phyloP scores from a whole-genome alignment of 2,113 vertebrate genomes.

The Xiphophorus maculatus region DNA sequence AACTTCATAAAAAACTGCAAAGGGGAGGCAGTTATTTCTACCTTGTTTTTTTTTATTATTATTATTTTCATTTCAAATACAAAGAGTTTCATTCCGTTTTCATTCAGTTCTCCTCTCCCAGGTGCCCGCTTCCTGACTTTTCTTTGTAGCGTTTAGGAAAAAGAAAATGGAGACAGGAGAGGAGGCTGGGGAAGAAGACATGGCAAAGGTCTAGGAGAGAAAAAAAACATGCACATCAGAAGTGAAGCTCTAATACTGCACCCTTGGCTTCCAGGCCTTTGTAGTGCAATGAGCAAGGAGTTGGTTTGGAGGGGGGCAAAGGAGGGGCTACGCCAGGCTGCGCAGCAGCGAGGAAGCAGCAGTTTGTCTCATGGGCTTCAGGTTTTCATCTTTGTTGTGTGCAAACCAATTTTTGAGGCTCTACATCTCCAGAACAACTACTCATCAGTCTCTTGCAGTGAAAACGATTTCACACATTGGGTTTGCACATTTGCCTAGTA shows the following conservation, averaged over 20 bases:
- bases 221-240: slow-evolving; percentile 62
- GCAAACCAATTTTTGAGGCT: slow-evolving; percentile 53
- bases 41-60: not conserved
- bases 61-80: slow-evolving; percentile 26
- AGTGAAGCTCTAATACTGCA: slow-evolving; percentile 57
- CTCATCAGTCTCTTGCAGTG: slow-evolving; percentile 3
- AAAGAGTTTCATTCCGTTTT: slow-evolving; percentile 4
- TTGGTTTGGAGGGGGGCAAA: slow-evolving; percentile 25
- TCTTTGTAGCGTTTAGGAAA: slow-evolving; percentile 50
- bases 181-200: slow-evolving; percentile 34
- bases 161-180: slow-evolving; percentile 36
- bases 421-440: slow-evolving; percentile 31
- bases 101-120: slow-evolving; percentile 22
- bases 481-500: not conserved
- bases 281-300: slow-evolving; percentile 77
- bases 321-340: slow-evolving; percentile 31
- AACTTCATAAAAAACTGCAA: no score
- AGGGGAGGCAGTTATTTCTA: slow-evolving; percentile 48
- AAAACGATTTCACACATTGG: not conserved
- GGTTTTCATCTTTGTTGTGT: slow-evolving; percentile 69
- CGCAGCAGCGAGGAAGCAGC: slow-evolving; percentile 67
- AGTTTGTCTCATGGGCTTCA: slow-evolving; percentile 57
- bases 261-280: slow-evolving; percentile 68
- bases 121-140: slow-evolving; percentile 48
- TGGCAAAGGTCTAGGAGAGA: slow-evolving; percentile 22